These are phyloP conservation scores for Lycocorax pyrrhopterus DNA, from an alignment of 2,113 vertebrate genomes.

Conservation along the genomic window DNA sequence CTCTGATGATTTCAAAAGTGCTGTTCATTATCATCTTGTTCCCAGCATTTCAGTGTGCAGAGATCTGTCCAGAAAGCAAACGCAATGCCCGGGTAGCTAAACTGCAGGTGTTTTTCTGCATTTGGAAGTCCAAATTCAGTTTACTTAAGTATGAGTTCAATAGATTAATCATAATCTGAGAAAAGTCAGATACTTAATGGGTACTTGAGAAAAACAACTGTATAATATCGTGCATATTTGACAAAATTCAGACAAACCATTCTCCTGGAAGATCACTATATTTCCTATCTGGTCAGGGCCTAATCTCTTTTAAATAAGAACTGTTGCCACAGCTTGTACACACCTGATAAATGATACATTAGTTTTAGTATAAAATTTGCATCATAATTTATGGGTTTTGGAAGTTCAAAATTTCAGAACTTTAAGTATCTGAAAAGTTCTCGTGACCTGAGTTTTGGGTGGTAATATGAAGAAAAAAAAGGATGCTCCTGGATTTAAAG, in stretches of 20 bases:
- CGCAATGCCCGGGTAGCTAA: background rate
- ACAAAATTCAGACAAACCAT: background rate
- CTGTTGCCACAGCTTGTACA: background rate
- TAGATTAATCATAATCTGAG: background rate
- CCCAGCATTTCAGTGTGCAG: background rate
- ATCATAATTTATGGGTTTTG: background rate
- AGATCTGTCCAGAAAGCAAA: background rate
- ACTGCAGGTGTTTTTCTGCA: background rate
- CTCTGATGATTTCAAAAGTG: background rate
- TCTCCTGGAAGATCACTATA: background rate
- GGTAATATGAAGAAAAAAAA: background rate
- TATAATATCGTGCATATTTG: background rate
- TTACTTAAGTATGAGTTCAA: background rate
- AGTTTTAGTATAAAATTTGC: background rate
- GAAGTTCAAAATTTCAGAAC: background rate
- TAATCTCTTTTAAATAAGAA: background rate
- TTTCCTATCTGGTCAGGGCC: background rate
- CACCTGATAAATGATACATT: background rate
- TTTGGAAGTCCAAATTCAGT: background rate
- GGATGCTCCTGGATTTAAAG: background rate
- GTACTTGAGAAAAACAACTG: background rate
- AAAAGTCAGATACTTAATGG: background rate
- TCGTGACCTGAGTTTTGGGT: background rate
- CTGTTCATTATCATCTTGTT: background rate
- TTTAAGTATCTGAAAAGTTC: background rate